These are phyloP conservation scores for Lepus europaeus DNA, from an alignment of 2,113 vertebrate species.

Conservation along the genomic window DNA sequence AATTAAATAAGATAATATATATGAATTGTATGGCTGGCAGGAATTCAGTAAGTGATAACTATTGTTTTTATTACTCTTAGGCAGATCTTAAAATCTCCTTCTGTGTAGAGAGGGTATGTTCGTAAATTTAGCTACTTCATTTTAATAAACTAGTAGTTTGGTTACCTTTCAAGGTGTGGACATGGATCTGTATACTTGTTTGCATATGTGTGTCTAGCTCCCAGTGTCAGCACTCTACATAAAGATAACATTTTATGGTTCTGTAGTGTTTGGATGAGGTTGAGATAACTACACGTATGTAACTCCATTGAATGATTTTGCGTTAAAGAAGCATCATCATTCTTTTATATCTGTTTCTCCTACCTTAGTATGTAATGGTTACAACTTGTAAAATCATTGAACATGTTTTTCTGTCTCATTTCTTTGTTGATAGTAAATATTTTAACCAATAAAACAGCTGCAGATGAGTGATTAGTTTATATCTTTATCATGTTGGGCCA, in stretches of 20 bases:
- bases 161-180: neutral
- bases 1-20: neutral
- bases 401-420: slow-evolving; percentile 37
- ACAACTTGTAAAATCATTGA: slow-evolving; percentile 47
- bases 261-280: neutral
- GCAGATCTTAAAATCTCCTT: slow-evolving; percentile 14
- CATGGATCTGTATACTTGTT: neutral
- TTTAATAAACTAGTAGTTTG: slow-evolving; percentile 30
- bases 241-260: neutral
- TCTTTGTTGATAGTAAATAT: slow-evolving; percentile 48
- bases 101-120: neutral
- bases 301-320: slow-evolving; percentile 27
- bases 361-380: neutral
- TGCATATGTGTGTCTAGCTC: neutral
- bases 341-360: neutral
- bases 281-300: slow-evolving; percentile 11
- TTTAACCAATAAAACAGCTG: slow-evolving; percentile 44
- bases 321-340: neutral
- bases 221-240: neutral
- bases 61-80: slow-evolving; percentile 40
- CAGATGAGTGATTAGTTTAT: neutral
- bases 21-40: neutral
- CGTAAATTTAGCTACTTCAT: slow-evolving; percentile 26
- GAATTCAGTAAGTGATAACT: slow-evolving; percentile 25
- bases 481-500: neutral